Base-by-base conservation (phyloP, 2,888 invertebrate genomes). In the Poecilobothrus nobilitatus region DNA sequence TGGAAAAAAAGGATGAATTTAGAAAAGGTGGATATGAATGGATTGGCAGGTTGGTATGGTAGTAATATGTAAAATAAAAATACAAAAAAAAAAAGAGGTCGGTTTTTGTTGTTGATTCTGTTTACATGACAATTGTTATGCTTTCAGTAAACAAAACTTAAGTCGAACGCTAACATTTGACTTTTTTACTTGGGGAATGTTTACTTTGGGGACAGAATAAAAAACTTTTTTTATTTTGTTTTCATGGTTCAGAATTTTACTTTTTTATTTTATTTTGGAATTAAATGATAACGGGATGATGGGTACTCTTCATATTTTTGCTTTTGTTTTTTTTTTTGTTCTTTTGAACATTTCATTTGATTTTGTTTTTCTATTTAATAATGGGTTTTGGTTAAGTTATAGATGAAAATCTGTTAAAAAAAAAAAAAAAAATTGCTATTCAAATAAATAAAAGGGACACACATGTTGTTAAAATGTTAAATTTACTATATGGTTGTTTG, bases 121-220 rank as follows among this genome's bases (percentile, higher is more conserved):
- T 53, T 53, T 53, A 53, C 53, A 53, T 53, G 53, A 53, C 53
- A 53, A 53, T 53, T 53, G 53, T 53, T 53, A 53, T 53, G 53
- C 53, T 53, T 53, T 53, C n/a, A 15, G 53, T 53, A 53, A 53
- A 53, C 53, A 53, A 53, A 53, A 53, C 53, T 53, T 53, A 53
- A 53, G n/a, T 53, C 53, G 53, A 15, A 53, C 53, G n/a, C 53
- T 53, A 53, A 53, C 53, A 53, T 53, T 53, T 53, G 53, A 53
- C 53, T 53, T 53, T 34, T 34, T 37, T 37, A 12, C 15, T 53
- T 53, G 18, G 53, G 53, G 18, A 18, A 53, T 53, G 18, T 53
- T 53, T 53, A 18, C 53, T 53, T 53, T 18, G 7, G 53, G 53
- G 53, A n/a, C 18, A n/a, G n/a, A n/a, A n/a, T 15, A 44, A n/a